These are phyloP conservation scores for Podiceps cristatus DNA, from an alignment of 2,113 vertebrate species.

Conservation along the genomic window DNA sequence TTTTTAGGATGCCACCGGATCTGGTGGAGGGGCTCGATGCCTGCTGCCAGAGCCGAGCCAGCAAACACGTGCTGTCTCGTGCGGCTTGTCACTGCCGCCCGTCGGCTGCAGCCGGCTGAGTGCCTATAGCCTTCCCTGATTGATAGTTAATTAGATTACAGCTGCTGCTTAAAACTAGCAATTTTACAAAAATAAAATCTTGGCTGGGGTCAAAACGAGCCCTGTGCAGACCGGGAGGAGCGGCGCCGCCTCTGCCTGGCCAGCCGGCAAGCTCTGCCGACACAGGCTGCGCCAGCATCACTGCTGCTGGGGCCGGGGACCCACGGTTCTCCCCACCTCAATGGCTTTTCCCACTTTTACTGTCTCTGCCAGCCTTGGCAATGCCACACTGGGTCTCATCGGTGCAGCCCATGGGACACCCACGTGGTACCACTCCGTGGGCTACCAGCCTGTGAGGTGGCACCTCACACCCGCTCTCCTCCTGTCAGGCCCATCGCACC, in stretches of 20 bases:
- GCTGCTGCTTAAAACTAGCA: slow-evolving; percentile 39
- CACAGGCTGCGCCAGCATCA: background rate
- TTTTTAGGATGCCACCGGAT: background rate
- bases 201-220: background rate
- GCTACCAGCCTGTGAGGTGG: background rate
- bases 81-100: background rate
- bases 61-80: background rate
- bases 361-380: background rate
- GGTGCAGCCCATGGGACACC: rapidly evolving
- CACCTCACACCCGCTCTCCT: background rate
- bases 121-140: background rate
- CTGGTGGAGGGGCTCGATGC: background rate
- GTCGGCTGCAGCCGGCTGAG: background rate
- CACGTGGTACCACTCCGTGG: rapidly evolving
- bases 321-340: rapidly evolving
- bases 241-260: background rate
- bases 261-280: rapidly evolving
- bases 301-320: background rate
- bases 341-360: background rate
- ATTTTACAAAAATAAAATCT: background rate
- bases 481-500: rapidly evolving
- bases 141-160: slow-evolving; percentile 61
- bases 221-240: background rate
- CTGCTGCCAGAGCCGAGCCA: background rate
- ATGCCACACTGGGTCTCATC: rapidly evolving